Evolutionary conservation across 2,888 invertebrate species (phyloP).

Genomic region (Limnephilus lunatus): DNA sequence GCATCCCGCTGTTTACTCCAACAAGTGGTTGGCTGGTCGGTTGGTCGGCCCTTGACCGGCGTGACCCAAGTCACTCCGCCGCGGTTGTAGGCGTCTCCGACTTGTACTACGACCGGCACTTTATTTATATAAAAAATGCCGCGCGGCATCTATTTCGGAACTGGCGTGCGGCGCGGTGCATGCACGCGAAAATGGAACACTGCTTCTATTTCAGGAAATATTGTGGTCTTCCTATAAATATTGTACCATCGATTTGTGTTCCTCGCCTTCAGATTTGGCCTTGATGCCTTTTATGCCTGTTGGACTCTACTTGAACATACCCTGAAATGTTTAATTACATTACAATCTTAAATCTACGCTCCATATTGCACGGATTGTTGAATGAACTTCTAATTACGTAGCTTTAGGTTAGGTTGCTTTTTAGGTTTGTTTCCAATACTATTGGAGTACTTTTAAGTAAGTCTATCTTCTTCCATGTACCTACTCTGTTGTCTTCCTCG

Average conservation of each 20-base stretch:
- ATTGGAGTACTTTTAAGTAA: background rate
- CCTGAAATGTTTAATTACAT: background rate
- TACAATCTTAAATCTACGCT: background rate
- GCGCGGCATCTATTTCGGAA: slow-evolving; percentile 50
- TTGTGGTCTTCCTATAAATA: slow-evolving; percentile 46
- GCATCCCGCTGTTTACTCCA: slow-evolving; percentile 7
- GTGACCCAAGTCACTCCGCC: slow-evolving; percentile 52
- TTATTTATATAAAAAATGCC: slow-evolving; percentile 48
- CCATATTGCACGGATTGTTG: background rate
- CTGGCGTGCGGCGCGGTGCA: slow-evolving; percentile 49
- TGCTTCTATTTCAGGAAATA: slow-evolving; percentile 50
- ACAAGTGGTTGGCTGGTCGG: slow-evolving; percentile 37
- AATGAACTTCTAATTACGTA: background rate
- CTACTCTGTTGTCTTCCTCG: background rate
- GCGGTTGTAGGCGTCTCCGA: slow-evolving; percentile 22
- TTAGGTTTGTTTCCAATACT: too few relatives aligned
- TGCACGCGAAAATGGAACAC: slow-evolving; percentile 55
- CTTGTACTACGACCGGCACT: slow-evolving; percentile 15
- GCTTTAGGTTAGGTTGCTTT: background rate
- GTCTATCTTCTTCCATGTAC: background rate
- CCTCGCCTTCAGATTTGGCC: slow-evolving; percentile 15
- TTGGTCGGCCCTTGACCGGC: slow-evolving; percentile 52
- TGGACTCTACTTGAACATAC: background rate
- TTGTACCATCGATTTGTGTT: slow-evolving; percentile 6
- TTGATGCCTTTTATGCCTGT: background rate